Conservation (phyloP, 2,113 vertebrate species). For the Muntiacus muntjak region DNA sequence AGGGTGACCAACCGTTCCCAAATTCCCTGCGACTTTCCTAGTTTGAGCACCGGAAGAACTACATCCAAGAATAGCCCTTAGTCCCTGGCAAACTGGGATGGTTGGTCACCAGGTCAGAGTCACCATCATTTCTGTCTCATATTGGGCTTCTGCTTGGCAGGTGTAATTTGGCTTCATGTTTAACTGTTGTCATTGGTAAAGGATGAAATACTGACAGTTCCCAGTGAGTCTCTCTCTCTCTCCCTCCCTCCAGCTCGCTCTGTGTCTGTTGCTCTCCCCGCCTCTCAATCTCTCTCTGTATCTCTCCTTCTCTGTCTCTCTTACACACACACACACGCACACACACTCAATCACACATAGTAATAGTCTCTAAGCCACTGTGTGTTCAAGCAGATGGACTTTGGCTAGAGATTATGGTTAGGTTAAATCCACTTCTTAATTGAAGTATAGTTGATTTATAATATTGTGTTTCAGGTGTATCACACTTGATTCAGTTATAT, state of each 20-base stretch:
- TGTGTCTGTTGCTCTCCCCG: neutral
- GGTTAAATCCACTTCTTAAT: neutral
- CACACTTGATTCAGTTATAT: neutral
- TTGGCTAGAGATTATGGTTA: neutral
- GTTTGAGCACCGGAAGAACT: neutral
- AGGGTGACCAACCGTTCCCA: rapidly evolving
- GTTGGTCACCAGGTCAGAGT: neutral
- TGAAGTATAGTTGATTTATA: neutral
- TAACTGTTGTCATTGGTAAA: neutral
- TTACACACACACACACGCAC: no score
- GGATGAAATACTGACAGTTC: neutral
- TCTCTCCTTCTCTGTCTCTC: neutral
- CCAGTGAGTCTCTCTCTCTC: neutral
- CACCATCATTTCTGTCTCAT: neutral
- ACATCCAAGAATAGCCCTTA: no score
- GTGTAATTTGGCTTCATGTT: neutral
- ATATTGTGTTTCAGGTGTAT: neutral
- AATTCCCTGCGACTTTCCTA: neutral
- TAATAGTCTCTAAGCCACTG: neutral
- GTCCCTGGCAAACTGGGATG: neutral
- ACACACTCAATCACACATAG: neutral
- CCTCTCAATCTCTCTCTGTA: neutral
- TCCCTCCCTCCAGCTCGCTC: neutral
- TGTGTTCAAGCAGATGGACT: neutral
- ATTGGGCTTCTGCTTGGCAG: neutral